Evolutionary conservation across 2,888 invertebrate species (phyloP).

Genomic region (Torymus texanus): DNA sequence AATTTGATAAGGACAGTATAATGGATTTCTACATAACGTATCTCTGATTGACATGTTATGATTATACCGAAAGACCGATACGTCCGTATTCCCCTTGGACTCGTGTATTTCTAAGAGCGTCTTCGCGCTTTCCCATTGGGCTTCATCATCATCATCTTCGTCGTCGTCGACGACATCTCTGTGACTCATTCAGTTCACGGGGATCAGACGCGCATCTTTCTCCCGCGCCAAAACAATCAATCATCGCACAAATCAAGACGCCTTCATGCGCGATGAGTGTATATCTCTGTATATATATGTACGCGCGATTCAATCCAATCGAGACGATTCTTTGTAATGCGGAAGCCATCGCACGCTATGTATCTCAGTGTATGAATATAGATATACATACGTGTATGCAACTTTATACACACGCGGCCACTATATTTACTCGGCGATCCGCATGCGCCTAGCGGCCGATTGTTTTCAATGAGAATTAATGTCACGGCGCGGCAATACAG

Average conservation of each 20-base stretch:
- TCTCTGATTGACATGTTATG: neutral
- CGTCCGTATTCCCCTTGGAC: neutral
- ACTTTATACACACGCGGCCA: no score
- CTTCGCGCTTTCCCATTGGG: no score
- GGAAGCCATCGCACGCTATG: slow-evolving; percentile 16
- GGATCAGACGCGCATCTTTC: neutral
- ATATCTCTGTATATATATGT: no score
- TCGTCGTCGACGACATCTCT: neutral
- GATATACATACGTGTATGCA: no score
- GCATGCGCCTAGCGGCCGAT: slow-evolving; percentile 1
- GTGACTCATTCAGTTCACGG: slow-evolving; percentile 28
- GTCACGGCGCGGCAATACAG: slow-evolving; percentile 28
- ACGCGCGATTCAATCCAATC: no score
- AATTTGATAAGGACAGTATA: neutral
- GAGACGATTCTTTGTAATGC: slow-evolving; percentile 15
- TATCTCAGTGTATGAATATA: no score
- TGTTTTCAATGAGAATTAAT: slow-evolving; percentile 49
- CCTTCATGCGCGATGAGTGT: neutral
- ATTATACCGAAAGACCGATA: neutral
- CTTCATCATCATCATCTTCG: no score
- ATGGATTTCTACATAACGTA: neutral
- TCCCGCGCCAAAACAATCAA: slow-evolving; percentile 16
- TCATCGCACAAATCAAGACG: neutral
- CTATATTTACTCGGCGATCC: no score
- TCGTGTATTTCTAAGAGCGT: neutral